phyloP scores from a whole-genome alignment of 2,113 vertebrate species.

The Hepsetus odoe region DNA sequence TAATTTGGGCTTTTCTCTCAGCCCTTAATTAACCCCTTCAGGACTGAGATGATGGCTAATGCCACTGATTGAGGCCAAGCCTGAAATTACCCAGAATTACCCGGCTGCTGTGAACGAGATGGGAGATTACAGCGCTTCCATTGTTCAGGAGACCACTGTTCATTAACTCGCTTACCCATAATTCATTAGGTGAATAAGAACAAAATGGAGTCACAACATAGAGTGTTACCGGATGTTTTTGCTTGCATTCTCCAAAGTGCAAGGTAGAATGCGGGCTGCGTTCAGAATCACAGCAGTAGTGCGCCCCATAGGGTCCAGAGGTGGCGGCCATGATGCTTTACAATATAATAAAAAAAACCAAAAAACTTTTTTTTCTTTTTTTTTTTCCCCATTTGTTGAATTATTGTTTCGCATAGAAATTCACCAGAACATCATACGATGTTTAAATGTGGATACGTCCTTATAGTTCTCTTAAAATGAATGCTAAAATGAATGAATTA shows the following conservation, averaged over 20 bases:
- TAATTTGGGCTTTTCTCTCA: constrained; percentile 68
- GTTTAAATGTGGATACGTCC: too few species aligned
- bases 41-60: constrained; percentile 71
- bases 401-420: too few species aligned
- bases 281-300: too few species aligned
- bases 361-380: too few species aligned
- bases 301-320: too few species aligned
- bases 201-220: constrained; percentile 49
- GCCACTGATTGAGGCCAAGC: constrained; percentile 72
- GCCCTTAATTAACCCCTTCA: constrained; percentile 77
- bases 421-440: too few species aligned
- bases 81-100: constrained; percentile 71
- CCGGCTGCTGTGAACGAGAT: constrained; percentile 54
- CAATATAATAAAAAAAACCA: too few species aligned
- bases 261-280: constrained; percentile 29
- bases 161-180: constrained; percentile 58
- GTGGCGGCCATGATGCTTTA: too few species aligned
- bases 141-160: constrained; percentile 60
- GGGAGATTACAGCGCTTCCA: constrained; percentile 55
- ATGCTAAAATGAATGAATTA: too few species aligned
- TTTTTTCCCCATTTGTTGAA: too few species aligned
- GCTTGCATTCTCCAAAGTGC: constrained; percentile 22
- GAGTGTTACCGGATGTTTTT: constrained; percentile 7
- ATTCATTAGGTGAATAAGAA: constrained; percentile 58
- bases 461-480: too few species aligned